Conservation (phyloP, 2,113 vertebrate species). For the Lasiurus borealis region DNA sequence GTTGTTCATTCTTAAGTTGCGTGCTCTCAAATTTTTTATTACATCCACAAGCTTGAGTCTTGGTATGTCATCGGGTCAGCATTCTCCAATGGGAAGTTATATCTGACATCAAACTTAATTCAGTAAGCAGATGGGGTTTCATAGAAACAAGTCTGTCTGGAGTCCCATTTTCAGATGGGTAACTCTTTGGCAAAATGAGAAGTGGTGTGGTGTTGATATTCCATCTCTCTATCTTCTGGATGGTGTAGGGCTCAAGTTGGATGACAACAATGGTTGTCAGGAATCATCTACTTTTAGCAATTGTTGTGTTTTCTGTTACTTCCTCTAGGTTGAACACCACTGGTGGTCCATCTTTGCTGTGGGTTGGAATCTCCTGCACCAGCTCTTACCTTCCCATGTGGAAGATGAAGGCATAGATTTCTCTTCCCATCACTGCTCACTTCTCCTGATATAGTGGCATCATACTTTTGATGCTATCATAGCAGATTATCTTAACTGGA, state of each 20-base stretch:
- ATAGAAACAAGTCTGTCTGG: background rate
- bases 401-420: background rate
- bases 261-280: background rate
- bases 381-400: background rate
- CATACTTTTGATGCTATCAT: background rate
- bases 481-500: background rate
- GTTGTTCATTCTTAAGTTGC: background rate
- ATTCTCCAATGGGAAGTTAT: background rate
- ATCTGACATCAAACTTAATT: conserved; percentile 10
- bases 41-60: background rate
- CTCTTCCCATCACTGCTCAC: too few relatives aligned
- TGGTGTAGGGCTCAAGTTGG: background rate
- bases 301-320: background rate
- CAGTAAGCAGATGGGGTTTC: background rate
- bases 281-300: background rate
- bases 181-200: background rate
- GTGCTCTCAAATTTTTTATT: background rate
- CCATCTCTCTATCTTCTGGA: background rate
- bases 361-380: background rate
- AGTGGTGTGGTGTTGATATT: background rate
- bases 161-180: background rate
- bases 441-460: background rate
- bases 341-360: background rate
- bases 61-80: background rate
- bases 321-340: background rate